Evolutionary conservation across 2,113 vertebrate genomes (phyloP).

Genomic region (Patagioenas fasciata): DNA sequence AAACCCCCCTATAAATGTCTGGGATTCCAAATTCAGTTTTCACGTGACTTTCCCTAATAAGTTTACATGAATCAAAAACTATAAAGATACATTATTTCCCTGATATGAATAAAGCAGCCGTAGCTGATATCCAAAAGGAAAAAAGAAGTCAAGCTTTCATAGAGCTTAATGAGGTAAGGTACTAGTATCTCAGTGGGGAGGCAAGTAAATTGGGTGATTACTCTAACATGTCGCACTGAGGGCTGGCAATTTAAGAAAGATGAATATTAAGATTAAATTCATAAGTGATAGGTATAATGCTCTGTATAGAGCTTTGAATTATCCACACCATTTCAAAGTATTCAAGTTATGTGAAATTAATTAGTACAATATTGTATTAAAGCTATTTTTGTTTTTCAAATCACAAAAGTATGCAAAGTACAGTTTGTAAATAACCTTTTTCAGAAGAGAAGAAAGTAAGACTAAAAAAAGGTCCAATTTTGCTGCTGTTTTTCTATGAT

Average conservation of each 20-base stretch:
- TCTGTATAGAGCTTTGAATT: not conserved
- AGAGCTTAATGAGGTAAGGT: not conserved
- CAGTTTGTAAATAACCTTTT: not conserved
- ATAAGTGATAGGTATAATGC: not conserved
- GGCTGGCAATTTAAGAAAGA: not conserved
- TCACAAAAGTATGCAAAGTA: not conserved
- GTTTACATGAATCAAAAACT: not conserved
- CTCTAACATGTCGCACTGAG: not conserved
- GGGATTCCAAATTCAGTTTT: not conserved
- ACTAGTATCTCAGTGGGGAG: not conserved
- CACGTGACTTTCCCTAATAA: not conserved
- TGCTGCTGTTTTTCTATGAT: not conserved
- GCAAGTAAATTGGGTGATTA: constrained; percentile 22
- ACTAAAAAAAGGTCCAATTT: not conserved
- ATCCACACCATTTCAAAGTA: not conserved
- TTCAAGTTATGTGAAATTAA: not conserved
- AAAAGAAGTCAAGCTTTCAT: not conserved
- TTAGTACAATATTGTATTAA: not conserved
- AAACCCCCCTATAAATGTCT: not conserved
- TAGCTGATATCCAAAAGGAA: not conserved
- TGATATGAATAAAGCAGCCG: not conserved
- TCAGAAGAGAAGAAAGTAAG: not conserved
- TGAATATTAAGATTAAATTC: not conserved
- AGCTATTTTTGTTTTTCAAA: not conserved
- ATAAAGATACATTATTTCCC: not conserved